Base-by-base conservation (phyloP, 2,888 invertebrate genomes). In the Carcina quercana region DNA sequence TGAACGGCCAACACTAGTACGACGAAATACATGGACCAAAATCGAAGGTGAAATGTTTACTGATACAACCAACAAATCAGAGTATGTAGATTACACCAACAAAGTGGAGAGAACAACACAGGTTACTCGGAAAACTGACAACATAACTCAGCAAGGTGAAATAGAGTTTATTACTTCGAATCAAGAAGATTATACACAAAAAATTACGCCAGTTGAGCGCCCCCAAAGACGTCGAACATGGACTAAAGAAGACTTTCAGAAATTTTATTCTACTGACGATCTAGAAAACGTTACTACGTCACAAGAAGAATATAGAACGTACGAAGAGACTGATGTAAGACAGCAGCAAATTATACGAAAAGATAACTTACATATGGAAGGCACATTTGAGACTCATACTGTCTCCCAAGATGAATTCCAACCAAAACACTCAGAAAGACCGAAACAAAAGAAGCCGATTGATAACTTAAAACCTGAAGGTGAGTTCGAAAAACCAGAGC, bases 1-100 rank as follows among this genome's bases (percentile, higher is more conserved):
- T 4, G 90, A 90, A 63, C 76, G 89, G 50, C 86, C 89, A 25
- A 86, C 78, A 53, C 86, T 88, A 36, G 87, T 91, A 28, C 82
- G 92, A 46, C 86, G 92, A 32, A 91, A 92, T 53, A 93, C 92
- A 1, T 92, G 89, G 85, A 92, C 92, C 0, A 92, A 92, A 65
- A 75, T 91, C 25, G 91, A 91, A 70, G 92, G 91, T 15, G 91
- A 92, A 34, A 88, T 92, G 68, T 85, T 69, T 25, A 88, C 88
- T 24, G 90, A 90, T 48, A 91, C 91, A 3, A 91, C 91, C 11
- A 86, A 78, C 30, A 83, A 86, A 60, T 85, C 88, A 1, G 91
- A 91, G 67, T 91, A 84, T 51, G 74, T 90, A 34, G 89, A 91
- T 62, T 87, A 88, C 52, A 87, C 86, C 10, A 74, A 80, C 34